Conservation (phyloP, 2,113 vertebrate genomes). For the Microcebus tavaratra region DNA sequence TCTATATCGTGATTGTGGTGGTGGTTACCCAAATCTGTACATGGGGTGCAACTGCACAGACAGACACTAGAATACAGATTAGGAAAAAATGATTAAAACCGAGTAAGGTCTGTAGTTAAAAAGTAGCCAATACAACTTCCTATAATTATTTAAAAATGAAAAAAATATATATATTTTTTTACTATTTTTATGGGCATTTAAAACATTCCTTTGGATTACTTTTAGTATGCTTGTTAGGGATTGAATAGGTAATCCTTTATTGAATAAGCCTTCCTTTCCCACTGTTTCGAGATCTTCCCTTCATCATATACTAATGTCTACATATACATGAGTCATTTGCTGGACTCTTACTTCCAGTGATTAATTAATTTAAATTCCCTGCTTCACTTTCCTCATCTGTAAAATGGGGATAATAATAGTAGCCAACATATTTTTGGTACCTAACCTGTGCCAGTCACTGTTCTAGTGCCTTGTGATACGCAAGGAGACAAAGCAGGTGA, state of each 20-base stretch:
- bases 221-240: neutral
- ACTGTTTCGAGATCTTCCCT: neutral
- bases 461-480: neutral
- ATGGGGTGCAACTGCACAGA: neutral
- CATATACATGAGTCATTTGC: neutral
- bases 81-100: neutral
- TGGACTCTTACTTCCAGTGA: neutral
- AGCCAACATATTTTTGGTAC: neutral
- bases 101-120: neutral
- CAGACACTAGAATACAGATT: neutral
- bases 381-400: neutral
- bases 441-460: neutral
- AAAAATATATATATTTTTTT: too few species aligned
- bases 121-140: neutral
- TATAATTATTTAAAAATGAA: neutral
- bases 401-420: neutral
- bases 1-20: neutral
- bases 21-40: neutral
- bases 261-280: neutral
- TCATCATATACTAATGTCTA: neutral
- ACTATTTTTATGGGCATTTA: neutral
- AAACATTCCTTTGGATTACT: neutral
- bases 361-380: neutral
- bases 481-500: neutral
- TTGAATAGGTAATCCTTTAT: neutral